These are phyloP conservation scores for Herpetotheres cachinnans DNA, from an alignment of 2,113 vertebrate species.

Conservation along the genomic window DNA sequence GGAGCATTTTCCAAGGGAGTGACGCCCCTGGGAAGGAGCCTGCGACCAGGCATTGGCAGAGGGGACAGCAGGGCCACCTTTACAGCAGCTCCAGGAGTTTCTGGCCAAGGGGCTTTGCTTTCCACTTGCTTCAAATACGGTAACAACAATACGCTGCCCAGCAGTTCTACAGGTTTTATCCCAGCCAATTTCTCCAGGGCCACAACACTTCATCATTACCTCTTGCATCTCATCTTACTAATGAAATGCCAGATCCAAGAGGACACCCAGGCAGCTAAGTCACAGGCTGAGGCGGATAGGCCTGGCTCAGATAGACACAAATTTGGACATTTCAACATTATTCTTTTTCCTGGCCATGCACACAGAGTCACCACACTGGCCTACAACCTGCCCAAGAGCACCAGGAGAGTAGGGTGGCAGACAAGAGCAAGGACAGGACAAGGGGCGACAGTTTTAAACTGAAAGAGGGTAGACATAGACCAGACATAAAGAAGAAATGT, in stretches of 20 bases:
- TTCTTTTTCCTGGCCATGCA: background rate
- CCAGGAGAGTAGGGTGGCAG: background rate
- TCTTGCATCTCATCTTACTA: background rate
- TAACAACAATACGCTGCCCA: background rate
- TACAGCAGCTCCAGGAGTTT: background rate
- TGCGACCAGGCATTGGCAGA: background rate
- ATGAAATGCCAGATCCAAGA: background rate
- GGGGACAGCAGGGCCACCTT: background rate
- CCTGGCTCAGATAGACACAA: background rate
- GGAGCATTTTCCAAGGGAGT: background rate
- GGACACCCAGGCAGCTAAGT: background rate
- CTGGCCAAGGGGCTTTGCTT: background rate
- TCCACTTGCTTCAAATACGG: background rate
- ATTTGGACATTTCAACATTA: background rate
- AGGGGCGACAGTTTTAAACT: background rate
- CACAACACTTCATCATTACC: background rate
- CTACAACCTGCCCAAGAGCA: background rate
- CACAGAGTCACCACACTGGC: background rate
- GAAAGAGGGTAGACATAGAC: no score
- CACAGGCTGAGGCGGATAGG: background rate
- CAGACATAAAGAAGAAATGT: no score
- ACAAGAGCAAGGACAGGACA: background rate
- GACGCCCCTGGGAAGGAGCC: background rate
- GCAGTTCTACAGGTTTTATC: background rate
- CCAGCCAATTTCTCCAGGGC: background rate